These are phyloP conservation scores for Neomonachus schauinslandi DNA, from an alignment of 2,113 vertebrate species.

Conservation along the genomic window DNA sequence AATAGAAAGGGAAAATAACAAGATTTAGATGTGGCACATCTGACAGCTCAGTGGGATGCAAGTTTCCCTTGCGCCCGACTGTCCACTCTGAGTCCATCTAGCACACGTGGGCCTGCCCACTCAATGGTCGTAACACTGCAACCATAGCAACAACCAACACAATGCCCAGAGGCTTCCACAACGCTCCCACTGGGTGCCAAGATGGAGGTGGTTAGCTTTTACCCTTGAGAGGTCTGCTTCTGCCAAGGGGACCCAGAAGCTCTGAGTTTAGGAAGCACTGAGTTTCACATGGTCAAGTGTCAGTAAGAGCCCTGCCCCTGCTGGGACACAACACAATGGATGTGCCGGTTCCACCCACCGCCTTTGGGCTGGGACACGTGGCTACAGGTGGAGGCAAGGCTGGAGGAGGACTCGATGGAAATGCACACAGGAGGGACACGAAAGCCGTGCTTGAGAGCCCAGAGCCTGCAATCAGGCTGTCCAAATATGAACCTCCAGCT, in stretches of 20 bases:
- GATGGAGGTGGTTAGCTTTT: not conserved
- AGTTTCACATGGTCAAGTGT: not conserved
- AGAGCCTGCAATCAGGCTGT: not conserved
- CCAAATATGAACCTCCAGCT: not conserved
- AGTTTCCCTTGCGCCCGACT: not conserved
- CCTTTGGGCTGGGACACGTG: not conserved
- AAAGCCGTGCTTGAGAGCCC: not conserved
- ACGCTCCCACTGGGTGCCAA: not conserved
- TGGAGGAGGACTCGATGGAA: not conserved
- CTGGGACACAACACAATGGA: rapidly evolving
- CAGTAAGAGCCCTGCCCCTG: not conserved
- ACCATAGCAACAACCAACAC: not conserved
- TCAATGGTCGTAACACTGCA: not conserved
- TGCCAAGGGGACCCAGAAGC: not conserved
- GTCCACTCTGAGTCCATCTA: not conserved
- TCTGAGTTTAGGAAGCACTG: not conserved
- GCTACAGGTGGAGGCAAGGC: not conserved
- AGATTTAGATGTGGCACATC: not conserved
- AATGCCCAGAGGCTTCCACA: not conserved
- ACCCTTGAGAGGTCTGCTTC: not conserved
- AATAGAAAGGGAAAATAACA: not conserved
- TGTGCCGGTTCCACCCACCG: not conserved
- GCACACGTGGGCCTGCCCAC: not conserved
- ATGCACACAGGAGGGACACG: not conserved
- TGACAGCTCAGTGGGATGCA: not conserved